Conservation (phyloP, 2,113 vertebrate species). For the Australoheros scitulus region DNA sequence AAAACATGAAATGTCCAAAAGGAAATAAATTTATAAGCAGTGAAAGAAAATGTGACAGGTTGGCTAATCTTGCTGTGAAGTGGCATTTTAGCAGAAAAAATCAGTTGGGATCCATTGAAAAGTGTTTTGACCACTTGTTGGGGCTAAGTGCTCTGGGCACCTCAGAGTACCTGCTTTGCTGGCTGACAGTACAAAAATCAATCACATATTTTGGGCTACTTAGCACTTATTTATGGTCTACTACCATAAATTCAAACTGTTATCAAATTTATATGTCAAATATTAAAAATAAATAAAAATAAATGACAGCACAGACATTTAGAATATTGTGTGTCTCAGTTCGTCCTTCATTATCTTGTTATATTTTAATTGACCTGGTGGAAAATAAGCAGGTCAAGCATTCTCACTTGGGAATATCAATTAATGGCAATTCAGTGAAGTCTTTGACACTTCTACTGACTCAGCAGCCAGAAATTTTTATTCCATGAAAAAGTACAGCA, state of each 20-base stretch:
- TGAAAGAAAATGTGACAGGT: background rate
- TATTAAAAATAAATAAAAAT: rapidly evolving
- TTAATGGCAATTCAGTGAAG: no score
- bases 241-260: background rate
- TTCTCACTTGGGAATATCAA: no score
- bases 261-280: background rate
- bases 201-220: background rate
- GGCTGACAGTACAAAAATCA: background rate
- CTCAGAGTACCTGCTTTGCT: background rate
- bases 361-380: no score
- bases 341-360: background rate
- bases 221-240: background rate
- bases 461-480: background rate
- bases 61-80: background rate
- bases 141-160: background rate
- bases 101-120: background rate
- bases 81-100: background rate
- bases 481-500: background rate
- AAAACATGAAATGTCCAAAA: background rate
- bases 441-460: no score
- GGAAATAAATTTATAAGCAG: background rate
- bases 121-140: background rate
- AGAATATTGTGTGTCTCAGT: background rate
- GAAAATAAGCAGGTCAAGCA: no score
- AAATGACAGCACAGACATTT: background rate